A percentile compares a stretch with the other conserved stretches of the same genome.
Evolutionary conservation across 2,888 invertebrate genomes (phyloP).

Genomic region (Drosophila putrida): DNA sequence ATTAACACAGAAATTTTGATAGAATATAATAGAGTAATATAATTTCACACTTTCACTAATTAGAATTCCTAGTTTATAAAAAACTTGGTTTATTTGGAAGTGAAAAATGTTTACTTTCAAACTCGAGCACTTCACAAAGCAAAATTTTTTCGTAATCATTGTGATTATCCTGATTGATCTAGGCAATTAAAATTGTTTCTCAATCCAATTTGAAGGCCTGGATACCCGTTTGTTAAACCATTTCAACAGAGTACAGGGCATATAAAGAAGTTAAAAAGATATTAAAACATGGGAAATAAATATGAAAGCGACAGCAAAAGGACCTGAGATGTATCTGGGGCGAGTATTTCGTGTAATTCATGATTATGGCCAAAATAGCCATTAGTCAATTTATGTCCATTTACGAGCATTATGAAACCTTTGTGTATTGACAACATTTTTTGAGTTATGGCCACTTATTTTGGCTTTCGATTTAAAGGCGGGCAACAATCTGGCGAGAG

Average conservation of each 20-base stretch:
- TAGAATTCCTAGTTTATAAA: no score
- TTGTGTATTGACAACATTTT: constrained; percentile 46
- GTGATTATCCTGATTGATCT: no score
- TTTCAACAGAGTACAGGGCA: background rate
- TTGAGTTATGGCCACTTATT: constrained; percentile 52
- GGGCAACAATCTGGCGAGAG: constrained; percentile 7
- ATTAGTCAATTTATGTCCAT: constrained; percentile 57
- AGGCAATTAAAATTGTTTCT: background rate
- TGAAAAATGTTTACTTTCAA: no score
- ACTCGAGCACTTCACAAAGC: no score
- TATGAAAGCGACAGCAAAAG: background rate
- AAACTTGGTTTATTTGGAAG: no score
- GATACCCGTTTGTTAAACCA: background rate
- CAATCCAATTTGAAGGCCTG: background rate
- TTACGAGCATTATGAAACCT: constrained; percentile 35
- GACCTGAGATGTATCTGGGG: background rate
- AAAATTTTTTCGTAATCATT: background rate
- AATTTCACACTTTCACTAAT: no score
- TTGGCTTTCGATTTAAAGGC: constrained; percentile 19
- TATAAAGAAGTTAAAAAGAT: background rate
- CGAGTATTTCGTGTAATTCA: background rate
- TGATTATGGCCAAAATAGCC: constrained; percentile 4
- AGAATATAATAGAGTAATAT: no score
- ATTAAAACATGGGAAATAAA: background rate
- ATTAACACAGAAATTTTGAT: no score